These are phyloP conservation scores for Egretta garzetta DNA, from an alignment of 2,113 vertebrate species.

Conservation along the genomic window DNA sequence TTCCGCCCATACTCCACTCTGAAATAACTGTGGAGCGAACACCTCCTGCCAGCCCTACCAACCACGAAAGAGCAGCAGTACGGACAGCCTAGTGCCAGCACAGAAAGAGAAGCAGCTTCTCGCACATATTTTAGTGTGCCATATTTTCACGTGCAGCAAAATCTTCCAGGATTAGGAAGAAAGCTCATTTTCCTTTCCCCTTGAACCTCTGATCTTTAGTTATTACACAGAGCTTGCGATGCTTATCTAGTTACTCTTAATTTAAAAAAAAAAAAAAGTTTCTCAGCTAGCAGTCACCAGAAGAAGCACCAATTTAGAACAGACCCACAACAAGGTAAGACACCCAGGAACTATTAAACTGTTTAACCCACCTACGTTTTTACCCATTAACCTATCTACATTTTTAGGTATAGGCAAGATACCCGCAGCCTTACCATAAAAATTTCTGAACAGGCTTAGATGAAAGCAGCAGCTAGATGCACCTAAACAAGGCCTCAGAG, in stretches of 20 bases:
- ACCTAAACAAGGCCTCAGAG: neutral
- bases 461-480: neutral
- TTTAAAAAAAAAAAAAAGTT: neutral
- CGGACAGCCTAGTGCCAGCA: neutral
- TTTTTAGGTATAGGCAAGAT: neutral
- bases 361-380: neutral
- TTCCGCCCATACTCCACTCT: neutral
- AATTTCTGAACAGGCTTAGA: neutral
- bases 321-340: neutral
- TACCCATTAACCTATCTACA: neutral
- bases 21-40: neutral
- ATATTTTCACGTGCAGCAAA: neutral
- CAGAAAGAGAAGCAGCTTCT: neutral
- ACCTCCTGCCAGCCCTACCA: neutral
- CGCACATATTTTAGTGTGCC: fast-evolving
- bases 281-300: neutral
- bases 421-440: neutral
- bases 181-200: neutral
- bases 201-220: neutral
- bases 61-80: neutral
- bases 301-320: neutral
- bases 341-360: neutral
- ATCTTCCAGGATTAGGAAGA: neutral
- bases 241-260: neutral
- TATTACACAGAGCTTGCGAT: neutral